Evolutionary conservation across 2,888 invertebrate species (phyloP), one percentile per base, ranked within the genome.

Genomic region (Acronicta alni): DNA sequence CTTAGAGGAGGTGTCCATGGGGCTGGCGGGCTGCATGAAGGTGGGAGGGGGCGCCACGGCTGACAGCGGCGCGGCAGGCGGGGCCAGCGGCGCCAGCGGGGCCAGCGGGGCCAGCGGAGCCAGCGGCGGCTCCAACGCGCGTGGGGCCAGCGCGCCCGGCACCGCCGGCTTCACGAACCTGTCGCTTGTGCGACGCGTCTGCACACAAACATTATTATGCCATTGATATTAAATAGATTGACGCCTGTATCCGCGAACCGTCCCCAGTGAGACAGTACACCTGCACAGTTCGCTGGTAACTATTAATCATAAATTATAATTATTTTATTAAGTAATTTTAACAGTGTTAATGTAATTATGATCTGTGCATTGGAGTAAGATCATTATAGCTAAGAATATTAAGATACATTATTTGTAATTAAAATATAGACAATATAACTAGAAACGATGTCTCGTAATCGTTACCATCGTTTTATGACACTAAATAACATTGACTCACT

Each of bases 121-220:
- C 4, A 97, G 97, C 86, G 97, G 96, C 64, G 97, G 97, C 64
- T 41, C 63, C 63, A 72, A 64, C 26, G 67, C 55, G 2, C 55
- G 74, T 65, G 81, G 66, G 46, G 87, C 94, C 39, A 86, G 94
- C 63, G 94, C 95, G 1, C 95, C 88, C 0, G 97, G 97, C 87
- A 97, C 96, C 62, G 97, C 98, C 62, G 98, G 98, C 89, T 98
- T 98, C 62, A 98, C 97, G 85, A 98, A 98, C 77, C 98, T 95
- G 87, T 98, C 98, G 79, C 96, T 96, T 38, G 97, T 94, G 48
- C 97, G 95, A 68, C 97, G 95, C 72, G 95, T 93, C 96, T 95
- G 83, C 71, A 18, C 37, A 70, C 42, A 51, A 37, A 14, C 8
- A 26, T 14, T 18, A 23, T 7, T n/a, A 16, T 6, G 10, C n/a